Base-by-base conservation (phyloP, 2,888 invertebrate species). In the Isotomurus palustris region DNA sequence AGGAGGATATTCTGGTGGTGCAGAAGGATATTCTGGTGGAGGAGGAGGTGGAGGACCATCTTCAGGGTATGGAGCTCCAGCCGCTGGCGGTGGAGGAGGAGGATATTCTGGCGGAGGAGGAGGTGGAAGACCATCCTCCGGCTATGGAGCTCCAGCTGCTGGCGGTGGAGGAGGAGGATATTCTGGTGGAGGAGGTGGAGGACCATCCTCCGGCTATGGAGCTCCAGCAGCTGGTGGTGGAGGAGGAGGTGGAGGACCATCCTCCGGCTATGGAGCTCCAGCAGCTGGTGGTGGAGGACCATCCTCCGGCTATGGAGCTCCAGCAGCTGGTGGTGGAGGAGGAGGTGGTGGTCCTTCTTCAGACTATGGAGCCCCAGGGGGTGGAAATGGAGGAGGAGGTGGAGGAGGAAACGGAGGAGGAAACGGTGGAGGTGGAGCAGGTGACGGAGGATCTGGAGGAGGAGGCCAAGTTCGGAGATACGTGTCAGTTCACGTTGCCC, bases 401-500 rank as follows among this genome's bases (percentile, higher is more conserved):
- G 51, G 38, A 2, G 19, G 19, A 17, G 51, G 25, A 27, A 40
- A 12, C 12, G 25, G 22, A n/a, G 19, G 36, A 19, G 41, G 44
- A 14, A n/a, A n/a, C 19, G 38, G 40, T 24, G 14, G 17, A 14
- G 52, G 40, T 3, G 47, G 47, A 27, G 29, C 24, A 3, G 32
- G 19, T 24, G 48, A 32, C 22, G 49, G 25, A 22, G 27, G 17
- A 29, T 41, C 48, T 10, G 40, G 50, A 21, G 49, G 43, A 2
- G 58, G 58, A 2, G 59, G 62, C 3, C 59, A 59, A 54, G 57
- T 59, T 3, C 49, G 59, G 14, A 44, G 59, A 48, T 62, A 91
- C 74, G 90, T 91, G n/a, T 60, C 54, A 14, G 58, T 64, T 5
- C 64, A 64, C 22, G 55, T 45, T 12, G 53, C 53, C 8, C 53